Evolutionary conservation across 1,140 invertebrate genomes (phyloP).

Genomic region (Ditylenchus dipsaci): DNA sequence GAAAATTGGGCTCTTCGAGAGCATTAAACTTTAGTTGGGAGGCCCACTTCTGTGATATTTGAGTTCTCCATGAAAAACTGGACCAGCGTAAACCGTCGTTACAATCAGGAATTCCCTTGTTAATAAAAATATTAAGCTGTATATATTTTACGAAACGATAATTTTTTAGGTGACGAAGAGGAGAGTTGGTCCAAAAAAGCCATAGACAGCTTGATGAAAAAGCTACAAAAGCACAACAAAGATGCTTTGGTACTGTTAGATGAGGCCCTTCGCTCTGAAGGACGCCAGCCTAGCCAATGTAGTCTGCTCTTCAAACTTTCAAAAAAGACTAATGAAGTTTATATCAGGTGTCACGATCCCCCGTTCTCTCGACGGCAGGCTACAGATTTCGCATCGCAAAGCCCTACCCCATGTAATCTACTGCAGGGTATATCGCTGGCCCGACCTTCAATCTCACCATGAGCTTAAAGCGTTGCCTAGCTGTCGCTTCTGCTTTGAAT

Average conservation of each 20-base stretch:
- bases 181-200: conserved; percentile 91
- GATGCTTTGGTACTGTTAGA: conserved; percentile 91
- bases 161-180: conserved; percentile 59
- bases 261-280: conserved; percentile 69
- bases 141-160: too few relatives aligned
- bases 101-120: too few relatives aligned
- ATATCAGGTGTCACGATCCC: conserved; percentile 78
- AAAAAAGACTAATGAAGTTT: background rate
- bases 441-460: conserved; percentile 66
- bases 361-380: conserved; percentile 83
- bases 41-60: too few relatives aligned
- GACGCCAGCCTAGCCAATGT: conserved; percentile 77
- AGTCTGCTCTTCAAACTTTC: background rate
- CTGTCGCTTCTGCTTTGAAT: conserved; percentile 47
- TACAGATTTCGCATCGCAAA: conserved; percentile 62
- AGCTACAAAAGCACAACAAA: conserved; percentile 66
- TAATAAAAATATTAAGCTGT: too few relatives aligned
- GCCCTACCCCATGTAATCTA: conserved; percentile 64
- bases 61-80: too few relatives aligned
- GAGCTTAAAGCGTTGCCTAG: conserved; percentile 63
- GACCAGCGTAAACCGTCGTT: too few relatives aligned
- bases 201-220: conserved; percentile 96
- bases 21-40: too few relatives aligned
- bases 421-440: conserved; percentile 69
- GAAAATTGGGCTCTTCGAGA: too few relatives aligned